Conservation (phyloP, 2,113 vertebrate genomes). For the Rhodinocichla rosea region DNA sequence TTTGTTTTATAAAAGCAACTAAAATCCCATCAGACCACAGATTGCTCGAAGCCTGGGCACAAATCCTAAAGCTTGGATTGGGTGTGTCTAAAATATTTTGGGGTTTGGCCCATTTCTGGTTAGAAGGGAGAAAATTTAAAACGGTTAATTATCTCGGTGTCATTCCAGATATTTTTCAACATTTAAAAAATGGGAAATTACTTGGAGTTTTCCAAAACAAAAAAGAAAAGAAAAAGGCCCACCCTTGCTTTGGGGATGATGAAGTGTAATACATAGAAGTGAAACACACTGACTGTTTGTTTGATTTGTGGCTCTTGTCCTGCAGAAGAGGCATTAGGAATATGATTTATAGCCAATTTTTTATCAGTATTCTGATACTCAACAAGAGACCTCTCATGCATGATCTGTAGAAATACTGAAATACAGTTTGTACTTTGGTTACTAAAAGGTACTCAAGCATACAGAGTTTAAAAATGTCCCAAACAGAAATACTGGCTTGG, state of each 20-base stretch:
- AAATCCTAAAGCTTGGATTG: slow-evolving; percentile 15
- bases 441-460: background rate
- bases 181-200: slow-evolving; percentile 5
- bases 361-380: background rate
- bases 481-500: background rate
- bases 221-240: slow-evolving; percentile 16
- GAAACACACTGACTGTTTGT: background rate
- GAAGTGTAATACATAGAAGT: background rate
- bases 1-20: slow-evolving; percentile 50
- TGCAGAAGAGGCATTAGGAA: background rate
- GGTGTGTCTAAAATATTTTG: slow-evolving; percentile 50
- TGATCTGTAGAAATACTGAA: background rate
- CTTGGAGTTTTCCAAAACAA: slow-evolving; percentile 12
- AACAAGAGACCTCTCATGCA: background rate
- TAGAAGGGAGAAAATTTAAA: slow-evolving; percentile 27
- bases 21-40: slow-evolving; percentile 38
- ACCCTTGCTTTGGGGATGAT: slow-evolving; percentile 49
- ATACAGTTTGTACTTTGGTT: background rate
- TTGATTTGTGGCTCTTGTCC: slow-evolving; percentile 11
- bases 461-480: background rate
- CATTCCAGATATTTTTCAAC: slow-evolving; percentile 12
- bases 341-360: background rate
- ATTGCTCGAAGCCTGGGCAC: slow-evolving; percentile 7
- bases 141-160: background rate
- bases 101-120: slow-evolving; percentile 7